These are phyloP conservation scores for Acleris literana DNA, from an alignment of 2,888 invertebrate species.

Conservation along the genomic window DNA sequence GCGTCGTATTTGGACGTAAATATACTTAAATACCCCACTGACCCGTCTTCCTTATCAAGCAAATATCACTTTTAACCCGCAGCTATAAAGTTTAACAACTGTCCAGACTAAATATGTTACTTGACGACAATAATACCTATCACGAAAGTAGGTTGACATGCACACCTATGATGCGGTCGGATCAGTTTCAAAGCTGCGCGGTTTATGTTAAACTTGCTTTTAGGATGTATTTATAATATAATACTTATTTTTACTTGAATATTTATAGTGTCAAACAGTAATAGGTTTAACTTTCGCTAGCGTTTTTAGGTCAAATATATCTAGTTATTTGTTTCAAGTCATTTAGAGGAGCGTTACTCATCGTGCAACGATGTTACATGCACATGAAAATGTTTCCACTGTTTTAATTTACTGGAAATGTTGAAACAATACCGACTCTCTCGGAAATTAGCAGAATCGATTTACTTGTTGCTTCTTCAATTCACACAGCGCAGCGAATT, in stretches of 20 bases:
- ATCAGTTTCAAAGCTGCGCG: constrained; percentile 76
- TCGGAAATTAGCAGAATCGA: constrained; percentile 67
- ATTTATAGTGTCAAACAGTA: constrained; percentile 12
- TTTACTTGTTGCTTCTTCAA: constrained; percentile 60
- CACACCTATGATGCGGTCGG: constrained; percentile 71
- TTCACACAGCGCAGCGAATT: constrained; percentile 54
- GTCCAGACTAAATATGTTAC: neutral
- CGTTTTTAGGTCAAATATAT: constrained; percentile 19
- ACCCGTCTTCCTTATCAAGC: constrained; percentile 5
- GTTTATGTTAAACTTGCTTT: constrained; percentile 59
- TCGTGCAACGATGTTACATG: constrained; percentile 5
- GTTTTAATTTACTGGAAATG: constrained; percentile 36
- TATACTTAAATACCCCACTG: constrained; percentile 8
- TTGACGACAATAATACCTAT: constrained; percentile 51
- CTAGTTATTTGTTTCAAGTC: constrained; percentile 14
- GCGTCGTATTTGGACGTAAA: constrained; percentile 39
- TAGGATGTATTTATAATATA: constrained; percentile 47
- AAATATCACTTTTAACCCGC: constrained; percentile 7
- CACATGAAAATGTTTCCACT: constrained; percentile 17
- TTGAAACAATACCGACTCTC: constrained; percentile 52
- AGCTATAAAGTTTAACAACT: constrained; percentile 8
- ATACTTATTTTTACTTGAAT: neutral
- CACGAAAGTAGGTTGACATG: constrained; percentile 64
- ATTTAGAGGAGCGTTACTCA: constrained; percentile 10
- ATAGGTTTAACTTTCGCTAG: constrained; percentile 26